Base-by-base conservation (phyloP, 2,888 invertebrate genomes). In the Crematogaster levior region DNA sequence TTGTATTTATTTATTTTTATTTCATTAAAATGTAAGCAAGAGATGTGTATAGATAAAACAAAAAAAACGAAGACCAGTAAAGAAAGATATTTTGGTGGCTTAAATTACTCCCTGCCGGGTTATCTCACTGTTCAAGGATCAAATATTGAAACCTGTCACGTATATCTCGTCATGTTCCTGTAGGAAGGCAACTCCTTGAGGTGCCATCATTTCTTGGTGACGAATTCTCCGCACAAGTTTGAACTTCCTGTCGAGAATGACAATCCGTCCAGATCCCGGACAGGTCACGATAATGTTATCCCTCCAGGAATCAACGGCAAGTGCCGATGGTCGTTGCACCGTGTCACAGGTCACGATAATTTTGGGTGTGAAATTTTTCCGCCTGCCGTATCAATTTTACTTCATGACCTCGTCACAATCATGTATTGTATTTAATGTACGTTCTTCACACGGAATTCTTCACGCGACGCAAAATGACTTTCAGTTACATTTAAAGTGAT, bases 231-330 rank as follows among this genome's bases (percentile, higher is more conserved):
- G 95, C 43, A 96, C 93, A 4, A 96, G 94, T 92, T 95, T 96
- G 60, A 66, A 95, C 95, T 84, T 96, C 72, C 91, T 89, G 85
- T 94, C 95, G 27, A 96, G 92, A 5, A 96, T 95, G 73, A 96
- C 95, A 60, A 95, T 93, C 73, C 95, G 94, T 86, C 96, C 96
- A 61, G 96, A 96, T 89, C 97, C 97, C 86, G 97, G 96, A 2
- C 97, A 96, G 88, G 96, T 97, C 61, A 97, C 95, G 91, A 96
- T 95, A 0, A 95, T 93, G 66, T 96, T 95, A 73, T 96, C 95
- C 85, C 95, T 95, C 95, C 96, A 96, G 0, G 96, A 96, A 46
- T 97, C 95, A 15, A 96, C 94, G 0, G 96, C 96, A 0, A 97
- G 94, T 1, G 97, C 97, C 30, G 96, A 95, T 0, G 97, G 97